Percentiles rank a stretch among this genome's conserved stretches.
phyloP scores from a whole-genome alignment of 2,888 invertebrate species.

The Conistra vaccinii region DNA sequence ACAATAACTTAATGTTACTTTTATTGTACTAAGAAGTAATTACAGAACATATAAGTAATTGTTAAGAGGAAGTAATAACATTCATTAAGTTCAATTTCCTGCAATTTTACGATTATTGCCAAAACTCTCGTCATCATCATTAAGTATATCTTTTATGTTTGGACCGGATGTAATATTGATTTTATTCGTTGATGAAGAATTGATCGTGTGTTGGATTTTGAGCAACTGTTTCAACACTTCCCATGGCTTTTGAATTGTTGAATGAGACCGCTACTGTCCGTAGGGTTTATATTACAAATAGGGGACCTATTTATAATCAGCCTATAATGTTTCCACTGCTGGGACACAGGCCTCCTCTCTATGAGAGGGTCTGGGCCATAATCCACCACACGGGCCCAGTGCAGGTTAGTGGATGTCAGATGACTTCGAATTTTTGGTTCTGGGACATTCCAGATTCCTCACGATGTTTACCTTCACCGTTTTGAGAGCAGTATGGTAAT shows the following conservation, averaged over 20 bases:
- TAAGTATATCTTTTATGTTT: slow-evolving; percentile 26
- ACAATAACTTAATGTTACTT: slow-evolving; percentile 24
- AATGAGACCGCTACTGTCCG: not conserved
- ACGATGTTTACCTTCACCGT: too few relatives aligned
- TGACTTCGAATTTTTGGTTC: too few relatives aligned
- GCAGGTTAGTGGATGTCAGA: too few relatives aligned
- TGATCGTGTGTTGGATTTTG: slow-evolving; percentile 11
- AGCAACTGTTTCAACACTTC: slow-evolving; percentile 22
- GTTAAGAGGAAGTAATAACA: slow-evolving; percentile 51
- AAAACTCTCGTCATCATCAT: slow-evolving; percentile 48
- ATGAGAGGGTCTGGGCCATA: too few relatives aligned
- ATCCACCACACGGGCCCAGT: too few relatives aligned
- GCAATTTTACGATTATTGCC: slow-evolving; percentile 55
- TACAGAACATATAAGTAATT: slow-evolving; percentile 37
- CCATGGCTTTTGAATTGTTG: not conserved
- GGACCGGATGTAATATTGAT: slow-evolving; percentile 50
- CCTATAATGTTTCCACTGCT: too few relatives aligned
- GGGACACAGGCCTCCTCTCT: too few relatives aligned
- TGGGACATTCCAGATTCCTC: too few relatives aligned
- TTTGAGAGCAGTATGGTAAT: too few relatives aligned
- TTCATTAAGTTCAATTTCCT: slow-evolving; percentile 49
- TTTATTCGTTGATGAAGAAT: slow-evolving; percentile 45
- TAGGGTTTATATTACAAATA: not conserved
- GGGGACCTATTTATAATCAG: too few relatives aligned
- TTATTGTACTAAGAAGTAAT: slow-evolving; percentile 28